Base-by-base conservation (phyloP, 2,797 vertebrate species). In the Staurois parvus region DNA sequence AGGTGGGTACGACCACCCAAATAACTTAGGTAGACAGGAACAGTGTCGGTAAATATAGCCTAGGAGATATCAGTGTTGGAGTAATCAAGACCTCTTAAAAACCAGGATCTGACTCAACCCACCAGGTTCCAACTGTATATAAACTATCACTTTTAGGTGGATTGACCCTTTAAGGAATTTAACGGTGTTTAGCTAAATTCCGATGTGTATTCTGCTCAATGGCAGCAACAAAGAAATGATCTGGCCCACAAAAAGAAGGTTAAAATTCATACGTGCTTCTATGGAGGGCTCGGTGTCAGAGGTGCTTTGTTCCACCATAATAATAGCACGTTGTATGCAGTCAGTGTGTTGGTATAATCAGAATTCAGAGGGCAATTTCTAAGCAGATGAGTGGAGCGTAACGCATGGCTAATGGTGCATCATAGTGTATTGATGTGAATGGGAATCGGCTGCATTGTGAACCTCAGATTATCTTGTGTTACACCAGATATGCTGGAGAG, bases 321-420 rank as follows among this genome's bases (percentile, higher is more conserved):
- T 72, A 72, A 64, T 30, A 45, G 48, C 69, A 13, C 68, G 29
- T 66, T 56, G 45, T 77, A 32, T 45, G 42, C 24, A 40, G 84
- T 7, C 72, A 81, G 24, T 68, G 29, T 52, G 21, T 56, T 70
- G 62, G 24, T 26, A 69, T 19, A 73, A 70, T 56, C 68, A 59
- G 37, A 32, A 37, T 73, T 30, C 73, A 56, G 24, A 85, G 62
- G 76, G 30, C 78, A 64, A n/a, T 37, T 19, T 76, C 66, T 59
- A 85, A 24, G 42, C 66, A 76, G 64, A 40, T 64, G 59, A 64
- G 59, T 64, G 42, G n/a, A 48, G 59, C 64, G 79, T 28, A 76
- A 70, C 72, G 45, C 78, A 76, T 67, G 74, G 66, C 17, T 81
- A 72, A 75, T 62, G 84, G 75, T 69, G 45, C 84, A 69, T 17